Conservation (phyloP, 2,888 invertebrate species). For the Noctuana brunneofusca region DNA sequence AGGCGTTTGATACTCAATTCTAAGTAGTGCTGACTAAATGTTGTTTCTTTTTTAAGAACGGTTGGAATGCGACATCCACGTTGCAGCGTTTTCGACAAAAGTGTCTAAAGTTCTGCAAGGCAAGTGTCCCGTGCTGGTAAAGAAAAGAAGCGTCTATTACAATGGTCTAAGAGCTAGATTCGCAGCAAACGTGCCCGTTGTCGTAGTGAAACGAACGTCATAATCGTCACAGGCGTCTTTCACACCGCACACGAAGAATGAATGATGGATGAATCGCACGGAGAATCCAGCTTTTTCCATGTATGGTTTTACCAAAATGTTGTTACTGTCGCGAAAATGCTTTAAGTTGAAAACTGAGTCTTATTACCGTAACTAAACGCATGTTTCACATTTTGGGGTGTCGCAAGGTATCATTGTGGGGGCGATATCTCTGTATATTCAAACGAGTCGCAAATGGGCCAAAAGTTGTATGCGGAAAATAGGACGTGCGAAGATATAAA, state of each 20-base stretch:
- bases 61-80: neutral
- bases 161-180: slow-evolving; percentile 50
- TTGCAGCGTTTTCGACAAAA: slow-evolving; percentile 40
- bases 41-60: neutral
- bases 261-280: slow-evolving; percentile 76
- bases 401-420: slow-evolving; percentile 42
- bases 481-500: slow-evolving; percentile 52
- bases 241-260: slow-evolving; percentile 67
- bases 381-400: slow-evolving; percentile 24
- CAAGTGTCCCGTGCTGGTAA: slow-evolving; percentile 48
- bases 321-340: slow-evolving; percentile 37
- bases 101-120: slow-evolving; percentile 57
- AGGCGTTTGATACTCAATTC: neutral
- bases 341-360: slow-evolving; percentile 40
- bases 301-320: slow-evolving; percentile 49
- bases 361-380: slow-evolving; percentile 38
- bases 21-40: neutral
- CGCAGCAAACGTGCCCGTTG: slow-evolving; percentile 44
- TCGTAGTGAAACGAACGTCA: slow-evolving; percentile 61
- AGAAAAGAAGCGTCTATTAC: slow-evolving; percentile 56
- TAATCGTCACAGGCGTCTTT: slow-evolving; percentile 75
- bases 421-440: slow-evolving; percentile 63
- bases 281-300: slow-evolving; percentile 70
- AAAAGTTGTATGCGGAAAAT: slow-evolving; percentile 68
- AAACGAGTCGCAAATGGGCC: slow-evolving; percentile 68